These are phyloP conservation scores for Salvelinus sp. DNA, from an alignment of 2,113 vertebrate species.

Conservation along the genomic window DNA sequence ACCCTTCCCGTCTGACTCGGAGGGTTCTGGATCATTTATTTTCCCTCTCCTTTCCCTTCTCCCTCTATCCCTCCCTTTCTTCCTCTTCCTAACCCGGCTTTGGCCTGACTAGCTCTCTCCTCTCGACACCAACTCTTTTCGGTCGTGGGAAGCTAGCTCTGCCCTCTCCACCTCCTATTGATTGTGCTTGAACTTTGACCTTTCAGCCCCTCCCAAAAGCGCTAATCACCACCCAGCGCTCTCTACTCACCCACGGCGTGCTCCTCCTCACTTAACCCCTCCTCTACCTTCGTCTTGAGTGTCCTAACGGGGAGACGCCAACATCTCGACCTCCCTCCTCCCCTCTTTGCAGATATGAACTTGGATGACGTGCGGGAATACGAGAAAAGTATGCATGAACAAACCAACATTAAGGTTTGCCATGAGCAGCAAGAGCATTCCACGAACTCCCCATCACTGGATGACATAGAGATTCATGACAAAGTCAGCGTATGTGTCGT, in stretches of 20 bases:
- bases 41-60: conserved; percentile 30
- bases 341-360: conserved; percentile 97
- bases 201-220: conserved; percentile 6
- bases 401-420: conserved; percentile 99
- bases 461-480: conserved; percentile 93
- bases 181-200: conserved; percentile 21
- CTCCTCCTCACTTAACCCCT: conserved; percentile 44
- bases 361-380: conserved; percentile 97
- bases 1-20: conserved; percentile 25
- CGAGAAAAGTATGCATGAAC: conserved; percentile 98
- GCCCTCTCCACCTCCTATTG: conserved; percentile 11
- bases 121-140: conserved; percentile 11
- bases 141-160: conserved; percentile 30
- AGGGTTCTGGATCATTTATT: conserved; percentile 25
- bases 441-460: conserved; percentile 88
- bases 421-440: conserved; percentile 81
- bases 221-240: neutral
- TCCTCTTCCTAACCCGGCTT: conserved; percentile 13
- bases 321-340: conserved; percentile 65
- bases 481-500: conserved; percentile 90
- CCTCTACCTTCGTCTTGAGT: conserved; percentile 35
- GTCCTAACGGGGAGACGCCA: conserved; percentile 75
- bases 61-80: conserved; percentile 6
- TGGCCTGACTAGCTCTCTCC: conserved; percentile 26
- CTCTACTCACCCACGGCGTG: conserved; percentile 14